Percentiles rank a stretch among this genome's conserved stretches.
phyloP scores from a whole-genome alignment of 2,113 vertebrate genomes.

The Microcebus murinus region DNA sequence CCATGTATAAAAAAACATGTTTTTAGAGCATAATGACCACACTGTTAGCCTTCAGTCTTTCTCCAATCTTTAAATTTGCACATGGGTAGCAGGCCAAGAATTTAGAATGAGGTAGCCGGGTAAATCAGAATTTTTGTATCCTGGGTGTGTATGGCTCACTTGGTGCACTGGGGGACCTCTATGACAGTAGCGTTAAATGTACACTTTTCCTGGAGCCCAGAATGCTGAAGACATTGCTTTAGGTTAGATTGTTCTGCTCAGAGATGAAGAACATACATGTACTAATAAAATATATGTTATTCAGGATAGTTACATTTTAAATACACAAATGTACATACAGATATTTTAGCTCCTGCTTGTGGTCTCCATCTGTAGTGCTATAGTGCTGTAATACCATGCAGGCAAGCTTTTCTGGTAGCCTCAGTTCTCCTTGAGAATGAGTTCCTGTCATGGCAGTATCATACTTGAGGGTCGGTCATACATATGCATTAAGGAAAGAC shows the following conservation, averaged over 20 bases:
- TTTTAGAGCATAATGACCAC: background rate
- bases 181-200: background rate
- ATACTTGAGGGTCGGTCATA: background rate
- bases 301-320: background rate
- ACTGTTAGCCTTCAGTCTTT: background rate
- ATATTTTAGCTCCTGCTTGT: background rate
- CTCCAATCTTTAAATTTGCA: background rate
- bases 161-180: background rate
- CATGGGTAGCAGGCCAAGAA: background rate
- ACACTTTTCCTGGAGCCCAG: background rate
- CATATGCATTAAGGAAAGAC: background rate
- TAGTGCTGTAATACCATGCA: background rate
- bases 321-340: background rate
- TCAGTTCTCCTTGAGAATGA: background rate
- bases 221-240: conserved; percentile 11
- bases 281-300: background rate
- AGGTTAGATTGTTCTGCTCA: background rate
- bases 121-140: background rate
- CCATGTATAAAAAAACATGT: background rate
- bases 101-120: background rate
- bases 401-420: background rate
- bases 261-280: background rate
- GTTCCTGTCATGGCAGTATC: background rate
- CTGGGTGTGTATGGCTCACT: background rate
- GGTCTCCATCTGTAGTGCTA: background rate